phyloP scores from a whole-genome alignment of 2,888 invertebrate species.

The Lucinisca nassula region DNA sequence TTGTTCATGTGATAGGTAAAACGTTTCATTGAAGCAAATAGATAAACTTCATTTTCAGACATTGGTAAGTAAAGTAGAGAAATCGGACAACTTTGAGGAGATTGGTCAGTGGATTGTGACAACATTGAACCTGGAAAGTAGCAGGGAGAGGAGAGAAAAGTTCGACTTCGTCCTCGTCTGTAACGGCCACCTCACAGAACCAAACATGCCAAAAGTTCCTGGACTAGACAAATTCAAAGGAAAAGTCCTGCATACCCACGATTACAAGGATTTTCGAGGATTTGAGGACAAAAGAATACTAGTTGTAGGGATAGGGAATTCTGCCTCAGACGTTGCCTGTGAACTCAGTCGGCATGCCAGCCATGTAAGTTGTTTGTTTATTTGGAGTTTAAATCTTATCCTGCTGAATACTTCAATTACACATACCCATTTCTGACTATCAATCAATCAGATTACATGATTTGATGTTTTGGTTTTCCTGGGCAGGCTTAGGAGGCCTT shows the following conservation, averaged over 20 bases:
- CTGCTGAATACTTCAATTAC: too few species aligned
- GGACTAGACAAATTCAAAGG: conserved; percentile 77
- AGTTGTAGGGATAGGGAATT: conserved; percentile 73
- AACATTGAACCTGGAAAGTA: conserved; percentile 74
- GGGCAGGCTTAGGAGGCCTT: too few species aligned
- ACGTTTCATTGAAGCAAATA: too few species aligned
- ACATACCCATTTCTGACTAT: too few species aligned
- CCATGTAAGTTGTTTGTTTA: conserved; percentile 71
- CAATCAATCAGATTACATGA: too few species aligned
- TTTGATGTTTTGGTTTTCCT: too few species aligned
- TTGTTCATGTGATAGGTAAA: too few species aligned
- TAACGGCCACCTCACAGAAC: conserved; percentile 79
- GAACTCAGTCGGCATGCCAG: conserved; percentile 73
- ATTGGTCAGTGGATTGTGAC: conserved; percentile 82
- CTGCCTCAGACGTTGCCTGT: conserved; percentile 73
- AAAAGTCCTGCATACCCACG: conserved; percentile 71
- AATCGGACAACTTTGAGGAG: conserved; percentile 78
- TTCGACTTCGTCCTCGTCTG: conserved; percentile 81
- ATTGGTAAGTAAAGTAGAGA: conserved; percentile 61
- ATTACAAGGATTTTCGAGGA: conserved; percentile 72
- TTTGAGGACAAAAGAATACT: conserved; percentile 68
- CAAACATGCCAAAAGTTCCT: conserved; percentile 70
- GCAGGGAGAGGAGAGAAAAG: conserved; percentile 61
- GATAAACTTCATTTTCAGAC: conserved; percentile 48
- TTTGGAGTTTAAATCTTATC: too few species aligned